Conservation (phyloP, 2,888 invertebrate species). For the Parnassius orleans region DNA sequence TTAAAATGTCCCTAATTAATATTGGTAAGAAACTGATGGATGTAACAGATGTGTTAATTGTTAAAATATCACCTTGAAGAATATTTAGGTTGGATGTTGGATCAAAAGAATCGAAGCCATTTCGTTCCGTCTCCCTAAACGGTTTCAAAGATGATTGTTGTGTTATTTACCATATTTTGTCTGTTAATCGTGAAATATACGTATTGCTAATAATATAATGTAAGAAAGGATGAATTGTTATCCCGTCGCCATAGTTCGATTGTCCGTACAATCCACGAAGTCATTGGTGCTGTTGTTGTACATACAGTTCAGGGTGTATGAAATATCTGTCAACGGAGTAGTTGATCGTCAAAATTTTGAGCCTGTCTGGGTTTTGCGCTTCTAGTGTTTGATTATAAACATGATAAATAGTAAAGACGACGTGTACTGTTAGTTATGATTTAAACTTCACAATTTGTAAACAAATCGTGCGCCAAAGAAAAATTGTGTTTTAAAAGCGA, state of each 20-base stretch:
- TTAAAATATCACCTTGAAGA: constrained; percentile 45
- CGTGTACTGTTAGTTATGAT: constrained; percentile 28
- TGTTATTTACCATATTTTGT: constrained; percentile 34
- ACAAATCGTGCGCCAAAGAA: constrained; percentile 36
- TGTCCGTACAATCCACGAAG: constrained; percentile 62
- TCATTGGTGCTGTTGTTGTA: constrained; percentile 66
- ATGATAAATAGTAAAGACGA: constrained; percentile 11
- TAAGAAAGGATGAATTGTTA: constrained; percentile 50
- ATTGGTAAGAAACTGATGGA: constrained; percentile 64
- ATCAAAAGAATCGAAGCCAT: constrained; percentile 75
- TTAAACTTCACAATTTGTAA: constrained; percentile 37
- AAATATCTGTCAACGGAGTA: constrained; percentile 60
- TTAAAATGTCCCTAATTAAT: constrained; percentile 71
- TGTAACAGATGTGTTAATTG: constrained; percentile 37
- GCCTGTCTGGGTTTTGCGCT: constrained; percentile 14
- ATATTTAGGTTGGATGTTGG: constrained; percentile 76
- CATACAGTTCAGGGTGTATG: constrained; percentile 64
- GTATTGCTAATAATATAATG: constrained; percentile 40
- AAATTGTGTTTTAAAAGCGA: constrained; percentile 9
- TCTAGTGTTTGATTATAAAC: constrained; percentile 11
- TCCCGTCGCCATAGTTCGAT: constrained; percentile 71
- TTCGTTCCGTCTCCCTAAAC: constrained; percentile 62
- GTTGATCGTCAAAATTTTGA: constrained; percentile 36
- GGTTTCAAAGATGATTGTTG: constrained; percentile 45
- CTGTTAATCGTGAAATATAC: constrained; percentile 33